A percentile compares a stretch with the other conserved stretches of the same genome.
Conservation (phyloP, 2,113 vertebrate genomes). For the Anguilla japonica region DNA sequence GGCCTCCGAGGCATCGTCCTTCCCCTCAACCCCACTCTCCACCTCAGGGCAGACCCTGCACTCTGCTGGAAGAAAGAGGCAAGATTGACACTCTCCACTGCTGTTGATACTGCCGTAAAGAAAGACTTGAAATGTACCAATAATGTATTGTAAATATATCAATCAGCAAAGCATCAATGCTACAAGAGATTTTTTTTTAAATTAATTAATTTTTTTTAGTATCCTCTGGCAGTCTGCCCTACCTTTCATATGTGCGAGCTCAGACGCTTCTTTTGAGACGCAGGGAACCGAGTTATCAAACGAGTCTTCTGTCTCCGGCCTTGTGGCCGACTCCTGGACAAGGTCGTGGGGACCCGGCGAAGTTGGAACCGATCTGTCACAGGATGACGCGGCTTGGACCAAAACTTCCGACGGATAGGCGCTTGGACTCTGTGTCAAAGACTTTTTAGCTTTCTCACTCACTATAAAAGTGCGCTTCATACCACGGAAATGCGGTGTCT, state of each 20-base stretch:
- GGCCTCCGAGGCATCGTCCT: conserved; percentile 21
- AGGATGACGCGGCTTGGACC: not conserved
- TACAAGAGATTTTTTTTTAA: not conserved
- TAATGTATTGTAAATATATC: too few species aligned
- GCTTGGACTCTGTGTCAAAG: not conserved
- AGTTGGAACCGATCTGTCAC: not conserved
- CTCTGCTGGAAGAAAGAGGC: conserved; percentile 30
- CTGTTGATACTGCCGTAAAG: not conserved
- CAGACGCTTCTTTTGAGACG: not conserved
- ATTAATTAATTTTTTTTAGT: too few species aligned
- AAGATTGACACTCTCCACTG: not conserved
- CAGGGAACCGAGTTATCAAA: not conserved
- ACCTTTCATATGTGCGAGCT: conserved; percentile 17
- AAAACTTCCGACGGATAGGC: not conserved
- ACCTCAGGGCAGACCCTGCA: not conserved
- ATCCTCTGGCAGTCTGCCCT: too few species aligned
- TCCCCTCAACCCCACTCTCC: conserved; percentile 19
- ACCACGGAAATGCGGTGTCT: not conserved
- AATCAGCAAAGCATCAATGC: not conserved
- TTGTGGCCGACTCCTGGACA: not conserved
- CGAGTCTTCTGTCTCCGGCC: not conserved
- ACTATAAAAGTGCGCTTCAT: not conserved
- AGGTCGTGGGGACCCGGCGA: not conserved
- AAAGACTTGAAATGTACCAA: not conserved
- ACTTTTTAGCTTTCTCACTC: not conserved